Evolutionary conservation across 2,888 invertebrate genomes (phyloP), one percentile per base, ranked within the genome.

Genomic region (Deilephila porcellus): DNA sequence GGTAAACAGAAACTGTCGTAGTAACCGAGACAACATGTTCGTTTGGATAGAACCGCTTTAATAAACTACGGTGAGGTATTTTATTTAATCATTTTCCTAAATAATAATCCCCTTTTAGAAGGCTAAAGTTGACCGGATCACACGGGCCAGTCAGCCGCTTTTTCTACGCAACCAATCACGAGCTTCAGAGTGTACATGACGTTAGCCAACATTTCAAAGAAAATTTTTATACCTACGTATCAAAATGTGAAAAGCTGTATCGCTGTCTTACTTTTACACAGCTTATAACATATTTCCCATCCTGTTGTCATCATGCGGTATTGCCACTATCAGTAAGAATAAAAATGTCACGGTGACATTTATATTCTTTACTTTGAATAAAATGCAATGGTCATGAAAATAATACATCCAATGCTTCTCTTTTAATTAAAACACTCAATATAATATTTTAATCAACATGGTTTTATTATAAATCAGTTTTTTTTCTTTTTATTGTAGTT

Each of bases 111-210:
- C 53, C 34, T 37, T 45, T 71, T n/a, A 45, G 53, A 7, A 71
- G 17, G 32, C 19, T 67, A 67, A 72, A 60, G 19, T 79, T 78
- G 63, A 60, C 29, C 29, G 20, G 19, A 89, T 90, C 88, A 90
- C 88, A 88, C 88, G 86, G 86, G 84, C 82, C 79, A 87, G 86
- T 90, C 91, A 91, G 89, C 91, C 91, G 91, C 90, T 91, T 91
- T 90, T 90, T 86, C 78, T 77, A 74, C 78, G 78, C 80, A 80
- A 77, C 95, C 94, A 94, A 94, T 95, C 95, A 94, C 90, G 90
- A 91, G 91, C 91, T 85, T 82, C 80, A 83, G 84, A 86, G 94
- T 95, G 95, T 89, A 88, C 82, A 81, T 71, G 82, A 82, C 73
- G 74, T 52, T 74, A 84, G 78, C 90, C 91, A 93, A 90, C 88